These are phyloP conservation scores for Cryptocephalus primarius DNA, from an alignment of 2,888 invertebrate species.

Conservation along the genomic window DNA sequence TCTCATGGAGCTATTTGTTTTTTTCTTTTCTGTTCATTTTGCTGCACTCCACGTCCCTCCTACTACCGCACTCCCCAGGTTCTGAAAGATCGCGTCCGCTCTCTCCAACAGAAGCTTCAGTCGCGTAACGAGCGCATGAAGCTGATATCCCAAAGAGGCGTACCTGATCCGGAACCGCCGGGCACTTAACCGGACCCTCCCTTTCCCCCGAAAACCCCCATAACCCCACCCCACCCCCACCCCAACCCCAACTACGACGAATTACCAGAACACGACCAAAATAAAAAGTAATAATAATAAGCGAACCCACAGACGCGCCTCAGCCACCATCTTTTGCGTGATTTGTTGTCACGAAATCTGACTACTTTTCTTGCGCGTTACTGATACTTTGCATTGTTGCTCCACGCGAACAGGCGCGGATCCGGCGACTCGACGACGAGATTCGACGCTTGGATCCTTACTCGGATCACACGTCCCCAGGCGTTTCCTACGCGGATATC, in stretches of 20 bases:
- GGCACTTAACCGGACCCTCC: conserved; percentile 42
- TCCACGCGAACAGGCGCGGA: conserved; percentile 38
- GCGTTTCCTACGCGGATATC: conserved; percentile 56
- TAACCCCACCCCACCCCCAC: conserved; percentile 6
- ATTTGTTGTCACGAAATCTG: conserved; percentile 20
- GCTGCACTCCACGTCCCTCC: conserved; percentile 32
- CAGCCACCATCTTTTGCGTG: conserved; percentile 32
- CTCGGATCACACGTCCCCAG: conserved; percentile 45
- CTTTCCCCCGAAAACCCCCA: conserved; percentile 17
- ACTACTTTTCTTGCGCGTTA: conserved; percentile 18
- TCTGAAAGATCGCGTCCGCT: conserved; percentile 75
- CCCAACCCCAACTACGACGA: conserved; percentile 7
- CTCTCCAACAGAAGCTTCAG: conserved; percentile 78
- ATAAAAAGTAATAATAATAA: too few relatives aligned
- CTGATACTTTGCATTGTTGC: conserved; percentile 28
- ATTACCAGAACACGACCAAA: too few relatives aligned
- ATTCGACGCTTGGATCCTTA: conserved; percentile 69
- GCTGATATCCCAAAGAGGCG: conserved; percentile 75
- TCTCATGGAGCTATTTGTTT: conserved; percentile 33
- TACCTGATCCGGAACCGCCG: conserved; percentile 68
- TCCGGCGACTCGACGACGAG: conserved; percentile 59
- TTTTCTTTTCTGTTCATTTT: conserved; percentile 39
- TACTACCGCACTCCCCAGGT: conserved; percentile 53
- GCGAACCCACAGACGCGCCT: conserved; percentile 5
- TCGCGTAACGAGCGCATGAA: conserved; percentile 83